phyloP scores from a whole-genome alignment of 2,888 invertebrate species.

The Hemaris fuciformis region DNA sequence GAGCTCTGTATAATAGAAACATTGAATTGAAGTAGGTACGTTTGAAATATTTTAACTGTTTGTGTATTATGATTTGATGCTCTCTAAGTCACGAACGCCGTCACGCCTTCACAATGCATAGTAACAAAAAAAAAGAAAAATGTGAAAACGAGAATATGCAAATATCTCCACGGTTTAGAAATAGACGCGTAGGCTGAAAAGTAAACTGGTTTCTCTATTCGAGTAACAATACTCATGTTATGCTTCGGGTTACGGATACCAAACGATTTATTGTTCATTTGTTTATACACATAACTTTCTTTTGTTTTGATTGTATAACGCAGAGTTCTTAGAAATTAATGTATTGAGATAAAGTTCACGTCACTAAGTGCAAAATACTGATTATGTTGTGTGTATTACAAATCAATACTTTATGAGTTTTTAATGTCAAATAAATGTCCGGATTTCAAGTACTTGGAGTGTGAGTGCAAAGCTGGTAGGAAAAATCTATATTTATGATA shows the following conservation, averaged over 20 bases:
- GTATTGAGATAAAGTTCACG: background rate
- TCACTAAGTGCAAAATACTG: too few relatives aligned
- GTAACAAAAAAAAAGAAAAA: background rate
- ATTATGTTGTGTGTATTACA: too few relatives aligned
- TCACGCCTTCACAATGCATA: background rate
- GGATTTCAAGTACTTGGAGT: too few relatives aligned
- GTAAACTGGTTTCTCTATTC: background rate
- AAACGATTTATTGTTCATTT: background rate
- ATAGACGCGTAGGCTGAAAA: background rate
- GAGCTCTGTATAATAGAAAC: too few relatives aligned
- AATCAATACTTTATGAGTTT: background rate
- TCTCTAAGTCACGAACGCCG: background rate
- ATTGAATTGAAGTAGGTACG: too few relatives aligned
- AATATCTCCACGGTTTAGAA: background rate
- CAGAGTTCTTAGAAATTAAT: background rate
- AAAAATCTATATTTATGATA: too few relatives aligned
- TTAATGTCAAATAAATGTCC: background rate
- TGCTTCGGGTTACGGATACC: background rate
- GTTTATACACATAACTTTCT: background rate
- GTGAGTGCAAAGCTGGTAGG: too few relatives aligned
- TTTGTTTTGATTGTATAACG: background rate
- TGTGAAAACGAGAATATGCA: background rate
- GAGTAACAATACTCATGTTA: background rate
- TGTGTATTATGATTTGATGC: too few relatives aligned
- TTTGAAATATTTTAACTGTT: too few relatives aligned